phyloP scores from a whole-genome alignment of 1,140 invertebrate species.

The Cheumatopsyche charites region DNA sequence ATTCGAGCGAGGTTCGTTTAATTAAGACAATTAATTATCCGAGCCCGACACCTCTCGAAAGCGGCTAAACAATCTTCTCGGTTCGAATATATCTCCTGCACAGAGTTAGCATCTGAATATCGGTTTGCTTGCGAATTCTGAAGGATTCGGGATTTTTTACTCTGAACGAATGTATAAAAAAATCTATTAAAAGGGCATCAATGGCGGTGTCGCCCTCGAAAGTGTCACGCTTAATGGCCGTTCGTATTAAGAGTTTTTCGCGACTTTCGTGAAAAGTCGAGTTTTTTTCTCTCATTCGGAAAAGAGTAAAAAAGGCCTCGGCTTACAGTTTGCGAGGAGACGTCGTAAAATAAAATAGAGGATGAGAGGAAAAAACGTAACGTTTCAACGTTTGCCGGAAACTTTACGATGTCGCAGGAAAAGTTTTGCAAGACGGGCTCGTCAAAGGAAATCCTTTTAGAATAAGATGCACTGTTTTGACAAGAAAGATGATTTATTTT shows the following conservation, averaged over 20 bases:
- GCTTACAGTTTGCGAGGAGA: neutral
- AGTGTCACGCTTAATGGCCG: conserved; percentile 10
- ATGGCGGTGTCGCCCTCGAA: no score
- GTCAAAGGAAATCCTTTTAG: conserved; percentile 13
- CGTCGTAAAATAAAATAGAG: neutral
- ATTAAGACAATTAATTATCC: conserved; percentile 4
- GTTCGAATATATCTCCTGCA: no score
- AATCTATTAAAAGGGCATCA: neutral
- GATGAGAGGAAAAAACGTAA: conserved; percentile 12
- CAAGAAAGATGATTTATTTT: conserved; percentile 5
- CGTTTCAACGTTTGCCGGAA: conserved; percentile 23
- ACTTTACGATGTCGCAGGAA: conserved; percentile 17
- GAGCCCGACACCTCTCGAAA: neutral
- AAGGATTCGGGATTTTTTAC: neutral
- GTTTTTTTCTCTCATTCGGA: neutral
- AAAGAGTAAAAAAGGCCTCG: neutral
- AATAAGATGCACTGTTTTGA: neutral
- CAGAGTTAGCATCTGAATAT: no score
- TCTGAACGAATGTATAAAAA: neutral
- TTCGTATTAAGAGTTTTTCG: conserved; percentile 11
- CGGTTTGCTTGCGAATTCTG: no score
- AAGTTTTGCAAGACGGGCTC: conserved; percentile 5
- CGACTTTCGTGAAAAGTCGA: neutral
- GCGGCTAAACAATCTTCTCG: neutral
- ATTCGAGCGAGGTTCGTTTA: conserved; percentile 2